phyloP scores from a whole-genome alignment of 2,113 vertebrate genomes.

The Pithys albifrons region DNA sequence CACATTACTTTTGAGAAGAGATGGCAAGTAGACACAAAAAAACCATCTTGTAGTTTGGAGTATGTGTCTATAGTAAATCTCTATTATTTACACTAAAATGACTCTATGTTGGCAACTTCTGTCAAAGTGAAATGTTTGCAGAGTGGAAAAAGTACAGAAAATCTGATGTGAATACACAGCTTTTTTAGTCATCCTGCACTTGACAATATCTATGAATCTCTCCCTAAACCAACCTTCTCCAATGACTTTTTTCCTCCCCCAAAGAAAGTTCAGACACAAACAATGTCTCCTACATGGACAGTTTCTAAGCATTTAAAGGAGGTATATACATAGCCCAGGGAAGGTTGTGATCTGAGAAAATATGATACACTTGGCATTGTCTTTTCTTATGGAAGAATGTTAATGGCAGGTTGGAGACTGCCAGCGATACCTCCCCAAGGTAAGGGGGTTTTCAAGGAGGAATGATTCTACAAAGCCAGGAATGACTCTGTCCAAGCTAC shows the following conservation, averaged over 20 bases:
- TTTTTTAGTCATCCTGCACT: neutral
- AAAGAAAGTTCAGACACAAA: neutral
- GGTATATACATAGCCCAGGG: neutral
- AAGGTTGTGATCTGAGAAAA: neutral
- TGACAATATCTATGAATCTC: slow-evolving; percentile 25
- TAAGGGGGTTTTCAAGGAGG: neutral
- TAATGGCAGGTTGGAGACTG: neutral
- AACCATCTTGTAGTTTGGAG: neutral
- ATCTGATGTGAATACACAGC: neutral
- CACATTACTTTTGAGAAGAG: neutral
- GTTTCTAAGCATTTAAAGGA: neutral
- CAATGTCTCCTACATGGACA: neutral
- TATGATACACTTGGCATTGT: neutral
- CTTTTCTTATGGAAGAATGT: neutral
- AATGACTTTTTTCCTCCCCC: neutral
- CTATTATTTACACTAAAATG: neutral
- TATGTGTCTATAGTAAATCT: neutral
- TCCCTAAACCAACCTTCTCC: neutral
- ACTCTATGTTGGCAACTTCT: neutral
- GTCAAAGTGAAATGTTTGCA: neutral
- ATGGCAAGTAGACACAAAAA: neutral
- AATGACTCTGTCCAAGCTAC: slow-evolving; percentile 34
- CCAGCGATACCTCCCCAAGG: neutral
- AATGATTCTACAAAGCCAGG: neutral
- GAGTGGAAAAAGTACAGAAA: slow-evolving; percentile 52